Percentiles rank a stretch among this genome's conserved stretches.
phyloP scores from a whole-genome alignment of 2,888 invertebrate genomes.

The Ctenicera cuprea region DNA sequence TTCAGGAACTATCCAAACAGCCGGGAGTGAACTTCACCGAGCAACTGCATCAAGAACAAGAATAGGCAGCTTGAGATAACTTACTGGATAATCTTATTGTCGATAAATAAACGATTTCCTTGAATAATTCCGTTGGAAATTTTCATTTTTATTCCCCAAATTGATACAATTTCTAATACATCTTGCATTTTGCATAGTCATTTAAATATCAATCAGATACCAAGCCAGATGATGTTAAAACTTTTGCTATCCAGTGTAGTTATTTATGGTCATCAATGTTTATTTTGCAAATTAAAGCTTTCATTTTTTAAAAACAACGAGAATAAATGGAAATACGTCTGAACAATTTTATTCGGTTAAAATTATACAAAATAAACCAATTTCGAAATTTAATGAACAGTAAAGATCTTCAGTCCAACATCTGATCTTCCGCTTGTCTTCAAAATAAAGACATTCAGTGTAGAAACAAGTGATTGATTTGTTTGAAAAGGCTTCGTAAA shows the following conservation, averaged over 20 bases:
- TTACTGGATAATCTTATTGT: slow-evolving; percentile 40
- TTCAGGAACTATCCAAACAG: slow-evolving; percentile 59
- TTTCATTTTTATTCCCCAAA: slow-evolving; percentile 3
- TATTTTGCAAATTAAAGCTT: too few relatives aligned
- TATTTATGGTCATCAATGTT: too few relatives aligned
- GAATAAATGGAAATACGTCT: not conserved
- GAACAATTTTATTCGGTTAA: not conserved
- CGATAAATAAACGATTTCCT: slow-evolving; percentile 37
- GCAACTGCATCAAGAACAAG: slow-evolving; percentile 57
- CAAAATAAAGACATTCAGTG: slow-evolving; percentile 34
- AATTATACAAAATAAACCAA: slow-evolving; percentile 7
- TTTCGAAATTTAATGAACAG: slow-evolving; percentile 15
- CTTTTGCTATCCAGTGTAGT: too few relatives aligned
- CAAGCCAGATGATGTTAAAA: too few relatives aligned
- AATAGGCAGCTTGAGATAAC: slow-evolving; percentile 48
- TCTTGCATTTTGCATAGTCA: too few relatives aligned
- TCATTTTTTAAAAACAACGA: too few relatives aligned
- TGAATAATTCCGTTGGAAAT: slow-evolving; percentile 7
- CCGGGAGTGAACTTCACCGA: slow-evolving; percentile 57
- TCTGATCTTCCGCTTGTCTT: slow-evolving; percentile 31
- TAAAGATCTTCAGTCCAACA: slow-evolving; percentile 19
- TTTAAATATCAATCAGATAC: too few relatives aligned
- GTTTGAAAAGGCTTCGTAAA: slow-evolving; percentile 40
- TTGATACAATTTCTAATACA: too few relatives aligned
- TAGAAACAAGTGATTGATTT: slow-evolving; percentile 43